Evolutionary conservation across 1,140 invertebrate genomes (phyloP).

Genomic region (Drosophila subpulchrella): DNA sequence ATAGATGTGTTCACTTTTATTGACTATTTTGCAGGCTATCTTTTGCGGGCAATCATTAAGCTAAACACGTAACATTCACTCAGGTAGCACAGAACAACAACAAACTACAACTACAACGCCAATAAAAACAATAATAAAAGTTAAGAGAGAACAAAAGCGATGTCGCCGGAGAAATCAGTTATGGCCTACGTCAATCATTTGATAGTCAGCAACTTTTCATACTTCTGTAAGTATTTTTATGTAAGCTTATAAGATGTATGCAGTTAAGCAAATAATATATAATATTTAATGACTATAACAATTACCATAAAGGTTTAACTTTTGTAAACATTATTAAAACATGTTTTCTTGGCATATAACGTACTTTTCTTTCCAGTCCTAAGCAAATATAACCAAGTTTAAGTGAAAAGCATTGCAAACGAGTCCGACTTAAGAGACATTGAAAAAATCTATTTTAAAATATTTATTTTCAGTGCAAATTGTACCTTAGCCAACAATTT

Average conservation of each 20-base stretch:
- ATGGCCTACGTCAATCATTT: constrained; percentile 82
- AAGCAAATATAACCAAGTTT: too few species aligned
- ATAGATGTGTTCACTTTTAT: constrained; percentile 50
- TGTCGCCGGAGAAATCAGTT: constrained; percentile 82
- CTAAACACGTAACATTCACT: constrained; percentile 73
- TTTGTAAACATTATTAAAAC: too few species aligned
- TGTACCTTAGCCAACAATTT: too few species aligned
- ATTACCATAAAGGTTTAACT: too few species aligned
- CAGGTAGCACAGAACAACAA: constrained; percentile 61
- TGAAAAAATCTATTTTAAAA: too few species aligned
- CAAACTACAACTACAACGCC: constrained; percentile 19
- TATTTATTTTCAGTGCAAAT: too few species aligned
- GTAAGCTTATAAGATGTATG: neutral
- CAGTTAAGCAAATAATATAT: neutral
- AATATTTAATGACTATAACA: too few species aligned
- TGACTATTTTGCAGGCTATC: constrained; percentile 71
- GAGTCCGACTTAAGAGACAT: too few species aligned
- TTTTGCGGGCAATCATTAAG: constrained; percentile 73
- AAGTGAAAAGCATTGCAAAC: too few species aligned
- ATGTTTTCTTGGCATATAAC: too few species aligned
- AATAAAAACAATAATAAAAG: constrained; percentile 32
- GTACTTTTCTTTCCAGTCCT: too few species aligned
- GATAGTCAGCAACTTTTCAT: constrained; percentile 83
- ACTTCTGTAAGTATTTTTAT: constrained; percentile 78
- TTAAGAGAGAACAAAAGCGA: constrained; percentile 45